phyloP scores from a whole-genome alignment of 2,888 invertebrate species.

The Eupithecia insigniata region DNA sequence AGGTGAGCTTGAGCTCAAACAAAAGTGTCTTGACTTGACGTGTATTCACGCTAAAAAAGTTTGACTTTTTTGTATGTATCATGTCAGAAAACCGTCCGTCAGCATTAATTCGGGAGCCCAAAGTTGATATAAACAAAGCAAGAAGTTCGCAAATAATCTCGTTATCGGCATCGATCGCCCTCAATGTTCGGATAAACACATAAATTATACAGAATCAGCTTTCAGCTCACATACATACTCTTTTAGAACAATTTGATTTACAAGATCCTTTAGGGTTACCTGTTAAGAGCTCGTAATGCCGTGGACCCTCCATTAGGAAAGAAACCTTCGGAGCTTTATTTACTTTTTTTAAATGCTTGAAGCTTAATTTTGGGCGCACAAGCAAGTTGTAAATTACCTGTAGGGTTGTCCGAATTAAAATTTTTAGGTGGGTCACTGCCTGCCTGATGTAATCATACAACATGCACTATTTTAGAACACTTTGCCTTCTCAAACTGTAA shows the following conservation, averaged over 20 bases:
- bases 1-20: too few species aligned
- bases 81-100: constrained; percentile 13
- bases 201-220: constrained; percentile 49
- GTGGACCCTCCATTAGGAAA: constrained; percentile 35
- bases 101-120: constrained; percentile 28
- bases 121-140: constrained; percentile 43
- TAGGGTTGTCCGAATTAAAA: not conserved
- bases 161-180: constrained; percentile 43
- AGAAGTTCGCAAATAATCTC: constrained; percentile 40
- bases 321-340: constrained; percentile 34
- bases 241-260: constrained; percentile 60
- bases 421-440: not conserved
- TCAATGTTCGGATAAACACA: constrained; percentile 42
- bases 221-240: constrained; percentile 52
- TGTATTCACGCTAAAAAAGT: not conserved
- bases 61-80: not conserved
- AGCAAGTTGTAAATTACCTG: constrained; percentile 9
- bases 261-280: constrained; percentile 46
- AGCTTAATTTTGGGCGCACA: constrained; percentile 21
- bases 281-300: constrained; percentile 35
- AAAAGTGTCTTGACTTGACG: too few species aligned
- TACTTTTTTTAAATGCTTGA: constrained; percentile 27
- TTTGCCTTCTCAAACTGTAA: not conserved
- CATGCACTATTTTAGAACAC: not conserved
- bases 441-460: not conserved